Percentiles rank a stretch among this genome's conserved stretches.
Conservation (phyloP, 2,113 vertebrate species). For the Myrmophylax atrothorax region DNA sequence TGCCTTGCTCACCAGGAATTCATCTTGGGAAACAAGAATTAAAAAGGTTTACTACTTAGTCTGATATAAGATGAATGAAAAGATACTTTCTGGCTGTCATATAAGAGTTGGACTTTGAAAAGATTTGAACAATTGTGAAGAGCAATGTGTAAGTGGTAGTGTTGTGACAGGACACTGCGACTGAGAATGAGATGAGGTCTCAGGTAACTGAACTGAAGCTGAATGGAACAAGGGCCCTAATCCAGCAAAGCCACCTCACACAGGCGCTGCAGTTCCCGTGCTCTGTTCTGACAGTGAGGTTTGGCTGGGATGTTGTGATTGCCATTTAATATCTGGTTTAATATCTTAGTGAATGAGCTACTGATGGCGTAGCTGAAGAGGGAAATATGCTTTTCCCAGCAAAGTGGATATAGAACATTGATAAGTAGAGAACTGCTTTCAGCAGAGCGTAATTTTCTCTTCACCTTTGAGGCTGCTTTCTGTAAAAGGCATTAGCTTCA, state of each 20-base stretch:
- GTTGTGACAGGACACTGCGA: not conserved
- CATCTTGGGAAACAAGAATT: not conserved
- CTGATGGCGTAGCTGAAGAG: not conserved
- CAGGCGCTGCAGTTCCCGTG: not conserved
- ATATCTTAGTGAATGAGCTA: not conserved
- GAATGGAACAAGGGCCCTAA: not conserved
- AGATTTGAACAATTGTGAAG: not conserved
- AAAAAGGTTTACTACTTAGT: not conserved
- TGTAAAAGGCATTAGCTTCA: not conserved
- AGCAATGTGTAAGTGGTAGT: not conserved
- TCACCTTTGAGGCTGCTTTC: not conserved
- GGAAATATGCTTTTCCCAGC: not conserved
- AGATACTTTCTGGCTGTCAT: not conserved
- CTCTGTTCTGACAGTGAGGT: not conserved
- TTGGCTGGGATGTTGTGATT: not conserved
- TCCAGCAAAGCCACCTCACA: not conserved
- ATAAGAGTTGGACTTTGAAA: not conserved
- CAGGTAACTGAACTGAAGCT: not conserved
- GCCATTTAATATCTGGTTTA: not conserved
- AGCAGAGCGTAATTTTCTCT: not conserved
- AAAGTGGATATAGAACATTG: not conserved
- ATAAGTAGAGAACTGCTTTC: not conserved
- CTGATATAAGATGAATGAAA: not conserved
- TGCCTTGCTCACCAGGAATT: not conserved
- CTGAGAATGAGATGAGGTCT: not conserved